These are phyloP conservation scores for Zingel zingel DNA, from an alignment of 2,113 vertebrate genomes.

Conservation along the genomic window DNA sequence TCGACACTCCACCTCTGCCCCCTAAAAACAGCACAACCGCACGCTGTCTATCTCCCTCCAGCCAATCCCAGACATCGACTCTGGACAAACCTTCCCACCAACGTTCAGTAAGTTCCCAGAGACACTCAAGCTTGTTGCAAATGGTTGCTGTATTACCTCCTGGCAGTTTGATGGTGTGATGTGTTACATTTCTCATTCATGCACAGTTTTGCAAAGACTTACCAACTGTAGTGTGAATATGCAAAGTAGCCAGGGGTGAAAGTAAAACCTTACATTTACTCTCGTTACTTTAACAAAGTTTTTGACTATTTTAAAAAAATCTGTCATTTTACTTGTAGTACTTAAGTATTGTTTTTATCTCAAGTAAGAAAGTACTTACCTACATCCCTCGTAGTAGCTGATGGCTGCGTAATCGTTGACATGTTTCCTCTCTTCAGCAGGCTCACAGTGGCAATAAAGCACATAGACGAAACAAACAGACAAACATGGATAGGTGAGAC, in stretches of 20 bases:
- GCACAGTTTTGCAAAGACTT: background rate
- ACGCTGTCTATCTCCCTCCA: constrained; percentile 19
- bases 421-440: constrained; percentile 41
- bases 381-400: background rate
- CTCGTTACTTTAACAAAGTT: background rate
- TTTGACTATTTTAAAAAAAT: background rate
- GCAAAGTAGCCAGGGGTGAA: background rate
- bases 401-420: background rate
- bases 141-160: background rate
- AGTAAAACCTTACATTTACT: background rate
- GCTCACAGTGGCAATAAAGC: constrained; percentile 24
- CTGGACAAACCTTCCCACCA: constrained; percentile 26
- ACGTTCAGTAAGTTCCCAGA: constrained; percentile 34
- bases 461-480: constrained; percentile 9
- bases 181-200: constrained; percentile 14
- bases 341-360: background rate
- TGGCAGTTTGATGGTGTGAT: background rate
- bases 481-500: constrained; percentile 50
- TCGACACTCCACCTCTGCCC: constrained; percentile 69
- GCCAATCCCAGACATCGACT: background rate
- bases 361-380: background rate
- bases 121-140: background rate
- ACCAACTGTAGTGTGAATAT: background rate
- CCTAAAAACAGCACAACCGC: constrained; percentile 59
- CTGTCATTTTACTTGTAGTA: background rate